Conservation (phyloP, 2,113 vertebrate species). For the Cheilinus undulatus region DNA sequence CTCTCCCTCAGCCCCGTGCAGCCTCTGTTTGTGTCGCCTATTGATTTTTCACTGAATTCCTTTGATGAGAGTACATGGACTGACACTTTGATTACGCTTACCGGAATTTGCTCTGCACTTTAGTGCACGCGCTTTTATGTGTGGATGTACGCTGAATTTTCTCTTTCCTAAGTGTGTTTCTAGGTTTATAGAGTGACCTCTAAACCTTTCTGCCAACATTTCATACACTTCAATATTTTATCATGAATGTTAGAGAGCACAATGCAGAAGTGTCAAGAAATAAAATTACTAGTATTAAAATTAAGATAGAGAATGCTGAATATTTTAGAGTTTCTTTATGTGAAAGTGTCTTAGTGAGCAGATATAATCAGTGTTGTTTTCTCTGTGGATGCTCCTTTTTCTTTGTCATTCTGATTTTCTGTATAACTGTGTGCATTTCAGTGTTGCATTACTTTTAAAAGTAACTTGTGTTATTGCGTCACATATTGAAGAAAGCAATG, state of each 20-base stretch:
- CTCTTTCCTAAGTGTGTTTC: neutral
- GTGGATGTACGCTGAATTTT: neutral
- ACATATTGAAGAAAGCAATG: too few species aligned
- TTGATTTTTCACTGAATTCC: slow-evolving; percentile 72
- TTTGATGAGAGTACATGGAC: slow-evolving; percentile 65
- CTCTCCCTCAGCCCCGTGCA: slow-evolving; percentile 45
- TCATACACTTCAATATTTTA: neutral
- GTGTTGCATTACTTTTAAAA: too few species aligned
- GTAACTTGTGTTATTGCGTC: too few species aligned
- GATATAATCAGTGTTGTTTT: too few species aligned
- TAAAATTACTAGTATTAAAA: too few species aligned
- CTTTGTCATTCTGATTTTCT: too few species aligned
- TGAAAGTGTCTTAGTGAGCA: too few species aligned
- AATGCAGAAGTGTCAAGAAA: neutral
- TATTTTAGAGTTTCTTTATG: too few species aligned
- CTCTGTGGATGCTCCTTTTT: too few species aligned
- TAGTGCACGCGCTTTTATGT: neutral
- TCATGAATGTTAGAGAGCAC: neutral
- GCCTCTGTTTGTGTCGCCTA: slow-evolving; percentile 67
- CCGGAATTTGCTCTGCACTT: slow-evolving; percentile 16
- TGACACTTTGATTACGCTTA: slow-evolving; percentile 67
- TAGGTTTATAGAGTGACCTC: neutral
- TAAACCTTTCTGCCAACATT: neutral
- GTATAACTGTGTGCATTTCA: too few species aligned
- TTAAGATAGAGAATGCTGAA: too few species aligned